Evolutionary conservation across 2,113 vertebrate genomes (phyloP).

Genomic region (Cyrtonyx montezumae): DNA sequence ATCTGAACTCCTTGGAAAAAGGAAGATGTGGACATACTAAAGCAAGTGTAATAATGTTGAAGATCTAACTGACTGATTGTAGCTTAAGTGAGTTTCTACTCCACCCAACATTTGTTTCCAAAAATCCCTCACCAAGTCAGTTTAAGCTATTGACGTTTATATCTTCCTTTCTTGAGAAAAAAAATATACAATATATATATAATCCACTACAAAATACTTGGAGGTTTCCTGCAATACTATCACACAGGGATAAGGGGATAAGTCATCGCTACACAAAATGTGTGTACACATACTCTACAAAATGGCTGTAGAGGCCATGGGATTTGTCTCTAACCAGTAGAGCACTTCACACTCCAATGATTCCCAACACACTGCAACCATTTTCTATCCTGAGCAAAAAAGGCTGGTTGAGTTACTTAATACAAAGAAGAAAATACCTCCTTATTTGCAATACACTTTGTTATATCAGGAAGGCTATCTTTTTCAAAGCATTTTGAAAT

Average conservation of each 20-base stretch:
- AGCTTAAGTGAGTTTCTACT: neutral
- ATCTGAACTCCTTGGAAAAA: neutral
- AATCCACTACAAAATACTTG: neutral
- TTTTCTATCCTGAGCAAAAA: neutral
- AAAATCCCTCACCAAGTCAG: neutral
- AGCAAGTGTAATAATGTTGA: neutral
- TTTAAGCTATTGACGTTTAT: neutral
- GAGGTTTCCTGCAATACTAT: neutral
- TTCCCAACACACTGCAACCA: neutral
- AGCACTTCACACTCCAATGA: neutral
- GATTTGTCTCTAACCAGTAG: neutral
- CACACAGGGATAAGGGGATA: accelerated
- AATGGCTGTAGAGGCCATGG: neutral
- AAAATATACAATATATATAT: neutral
- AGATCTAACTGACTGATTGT: neutral
- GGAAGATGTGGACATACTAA: neutral
- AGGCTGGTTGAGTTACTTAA: neutral
- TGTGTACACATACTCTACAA: neutral
- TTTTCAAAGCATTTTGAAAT: neutral
- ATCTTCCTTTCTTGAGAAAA: neutral
- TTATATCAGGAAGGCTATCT: neutral
- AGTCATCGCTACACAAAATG: neutral
- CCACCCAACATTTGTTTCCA: neutral
- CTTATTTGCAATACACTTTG: neutral
- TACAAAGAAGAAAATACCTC: neutral